Evolutionary conservation across 2,888 invertebrate genomes (phyloP).

Genomic region (Zaprionus obscuricornis): DNA sequence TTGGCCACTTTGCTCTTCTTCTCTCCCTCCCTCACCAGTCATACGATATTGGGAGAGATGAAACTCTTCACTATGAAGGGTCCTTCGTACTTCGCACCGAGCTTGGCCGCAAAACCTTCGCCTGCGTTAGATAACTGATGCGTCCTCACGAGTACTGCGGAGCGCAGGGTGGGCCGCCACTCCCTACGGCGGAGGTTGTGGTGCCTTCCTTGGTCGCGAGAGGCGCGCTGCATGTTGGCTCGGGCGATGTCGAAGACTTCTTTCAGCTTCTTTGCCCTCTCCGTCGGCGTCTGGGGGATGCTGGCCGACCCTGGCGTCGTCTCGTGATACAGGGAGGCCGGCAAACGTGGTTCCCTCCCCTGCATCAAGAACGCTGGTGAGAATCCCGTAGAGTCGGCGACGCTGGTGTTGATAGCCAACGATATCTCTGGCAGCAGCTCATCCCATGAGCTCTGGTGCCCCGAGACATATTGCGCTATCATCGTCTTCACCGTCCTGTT

Average conservation of each 20-base stretch:
- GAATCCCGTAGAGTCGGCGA: conserved; percentile 1
- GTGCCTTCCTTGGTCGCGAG: neutral
- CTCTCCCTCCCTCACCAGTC: no score
- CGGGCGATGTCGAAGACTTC: neutral
- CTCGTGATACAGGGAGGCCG: neutral
- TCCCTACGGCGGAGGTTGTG: conserved; percentile 9
- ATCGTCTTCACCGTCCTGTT: conserved; percentile 18
- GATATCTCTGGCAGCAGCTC: conserved; percentile 4
- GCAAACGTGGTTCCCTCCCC: conserved; percentile 2
- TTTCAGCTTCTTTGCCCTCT: neutral
- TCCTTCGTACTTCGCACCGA: conserved; percentile 11
- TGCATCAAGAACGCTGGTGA: neutral
- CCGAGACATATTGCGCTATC: conserved; percentile 1
- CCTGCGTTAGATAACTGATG: conserved; percentile 3
- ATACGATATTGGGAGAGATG: no score
- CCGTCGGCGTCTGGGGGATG: neutral
- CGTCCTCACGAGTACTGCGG: neutral
- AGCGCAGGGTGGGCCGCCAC: conserved; percentile 6
- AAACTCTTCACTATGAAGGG: conserved; percentile 8
- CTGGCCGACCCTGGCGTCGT: neutral
- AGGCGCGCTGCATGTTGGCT: neutral
- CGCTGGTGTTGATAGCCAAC: conserved; percentile 10
- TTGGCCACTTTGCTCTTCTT: no score
- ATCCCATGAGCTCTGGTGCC: neutral
- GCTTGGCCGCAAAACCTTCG: conserved; percentile 8